Base-by-base conservation (phyloP, 2,113 vertebrate species). In the Leptodactylus fuscus region DNA sequence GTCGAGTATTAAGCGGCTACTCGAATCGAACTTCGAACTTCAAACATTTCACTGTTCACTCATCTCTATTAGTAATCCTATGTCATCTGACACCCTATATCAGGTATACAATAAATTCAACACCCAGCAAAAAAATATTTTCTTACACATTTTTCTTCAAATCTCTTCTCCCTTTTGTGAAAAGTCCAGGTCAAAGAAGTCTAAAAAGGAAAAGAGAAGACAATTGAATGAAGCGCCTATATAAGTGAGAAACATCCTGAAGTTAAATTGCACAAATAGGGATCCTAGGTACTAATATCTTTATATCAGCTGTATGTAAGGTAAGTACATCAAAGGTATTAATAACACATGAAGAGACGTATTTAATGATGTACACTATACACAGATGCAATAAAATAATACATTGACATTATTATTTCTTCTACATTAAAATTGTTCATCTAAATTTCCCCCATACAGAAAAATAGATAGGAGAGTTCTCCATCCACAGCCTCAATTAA, bases 391-490 rank as follows among this genome's bases (percentile, higher is more conserved):
- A 62, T 60, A 62, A 38, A 60, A 62, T 41, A 79, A 38, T 79
- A 27, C 76, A 24, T 36, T 51, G 75, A 41, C 38, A 44, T 62
- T 1, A 76, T 41, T 18, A 62, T 24, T 41, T 62, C 53, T 80
- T 41, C 24, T 53, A 80, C 53, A 60, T 60, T 80, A 9, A 79
- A 79, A 27, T 58, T 60, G n/a, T 55, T 79, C 51, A 79, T 60
- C 20, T 60, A 80, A 60, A 80, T 62, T 78, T 62, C 77, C 34
- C 10, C n/a, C 51, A 60, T 79, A 62, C 34, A 62, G 77, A 27
- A 62, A 80, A 80, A 60, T 41, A 60, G 77, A 62, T 60, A 62
- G 44, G 77, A 62, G 77, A 80, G 77, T 80, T 80, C 77, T 80
- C 36, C n/a, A 62, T 44, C 53, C 55, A 44, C 77, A 62, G 77